Base-by-base conservation (phyloP, 2,888 invertebrate genomes). In the Ichneumoninae sp. region DNA sequence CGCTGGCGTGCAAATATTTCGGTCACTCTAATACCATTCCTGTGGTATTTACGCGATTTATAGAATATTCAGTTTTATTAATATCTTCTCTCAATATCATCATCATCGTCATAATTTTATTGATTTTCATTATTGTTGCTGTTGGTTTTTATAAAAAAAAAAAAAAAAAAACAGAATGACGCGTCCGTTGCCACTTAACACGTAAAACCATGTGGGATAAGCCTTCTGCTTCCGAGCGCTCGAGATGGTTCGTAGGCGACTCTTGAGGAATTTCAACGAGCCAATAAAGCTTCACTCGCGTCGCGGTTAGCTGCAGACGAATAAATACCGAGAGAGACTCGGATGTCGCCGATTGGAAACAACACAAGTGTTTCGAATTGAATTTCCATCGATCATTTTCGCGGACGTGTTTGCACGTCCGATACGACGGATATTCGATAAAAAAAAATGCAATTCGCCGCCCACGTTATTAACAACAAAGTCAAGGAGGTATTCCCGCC, bases 391-490 rank as follows among this genome's bases (percentile, higher is more conserved):
- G 57, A 57, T 57, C 10, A 57, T 57, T 26, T 26, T 4, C 10
- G 22, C 16, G n/a, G 22, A 3, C 1, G 19, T 19, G 30, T 72
- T 72, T 47, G 30, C 57, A 40, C 10, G 6, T 26, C 16, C 6
- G 33, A 52, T 22, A 19, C 10, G 4, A 10, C 7, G 54, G 57
- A 33, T 71, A 60, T 47, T 60, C 44, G 26, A 40, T 26, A 30
- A 40, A 40, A 40, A 36, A 40, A 26, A 26, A 2, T 13, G 5
- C 36, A 40, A 60, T 26, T 4, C 57, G 10, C 22, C 4, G 44
- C 30, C 60, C 44, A 60, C 30, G 44, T 60, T 47, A 60, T 72
- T 19, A 13, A 62, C n/a, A 72, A 60, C 19, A 72, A 72, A 60
- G 72, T 62, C 72, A 60, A 72, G 47, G 26, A 44, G 26, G 47